Base-by-base conservation (phyloP, 92 coral and sea anemone genomes). In the Umimayanthus kanabou region DNA sequence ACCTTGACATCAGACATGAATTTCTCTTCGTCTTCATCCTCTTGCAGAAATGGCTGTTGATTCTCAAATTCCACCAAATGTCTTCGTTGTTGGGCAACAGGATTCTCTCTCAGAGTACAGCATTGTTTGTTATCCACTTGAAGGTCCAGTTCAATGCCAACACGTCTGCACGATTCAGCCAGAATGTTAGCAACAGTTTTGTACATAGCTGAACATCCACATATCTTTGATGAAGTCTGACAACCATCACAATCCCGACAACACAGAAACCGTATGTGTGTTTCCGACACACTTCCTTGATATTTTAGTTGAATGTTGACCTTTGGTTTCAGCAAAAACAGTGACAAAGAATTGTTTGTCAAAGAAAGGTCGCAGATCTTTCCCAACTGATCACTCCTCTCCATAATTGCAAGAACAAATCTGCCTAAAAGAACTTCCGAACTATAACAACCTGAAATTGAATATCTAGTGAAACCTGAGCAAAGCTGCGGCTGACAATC, bases 1-100 rank as follows among this genome's bases (percentile, higher is more conserved):
- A 82, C 86, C 86, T 82, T 82, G 4, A 82, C 49, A 47, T 82
- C 42, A 7, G 86, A 67, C 1, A 47, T 6, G 2, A 28, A n/a
- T 49, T 45, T 25, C 76, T 37, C 25, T 43, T 26, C 42, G 13
- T 2, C 9, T 69, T 20, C 22, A 26, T 67, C 65, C 28, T 82
- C 86, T 43, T 69, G 16, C 86, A 4, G 42, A 15, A 65, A 5
- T 16, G 40, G 76, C 6, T 4, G 25, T 8, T 69, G 43, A 26
- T 23, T 42, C 33, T 67, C 65, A 14, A 15, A 22, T 42, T 9
- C 86, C 40, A 16, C 15, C 9, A 16, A 16, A 14, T 8, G 5
- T 40, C 40, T 42, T 1, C 1, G 23, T 22, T 69, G 86, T 37
- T 66, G 25, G 13, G 66, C 76, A 42, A 66, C 50, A 3, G 25